Evolutionary conservation across 1,140 invertebrate genomes (phyloP), one percentile per base, ranked within the genome.

Genomic region (Leucophenga varia): DNA sequence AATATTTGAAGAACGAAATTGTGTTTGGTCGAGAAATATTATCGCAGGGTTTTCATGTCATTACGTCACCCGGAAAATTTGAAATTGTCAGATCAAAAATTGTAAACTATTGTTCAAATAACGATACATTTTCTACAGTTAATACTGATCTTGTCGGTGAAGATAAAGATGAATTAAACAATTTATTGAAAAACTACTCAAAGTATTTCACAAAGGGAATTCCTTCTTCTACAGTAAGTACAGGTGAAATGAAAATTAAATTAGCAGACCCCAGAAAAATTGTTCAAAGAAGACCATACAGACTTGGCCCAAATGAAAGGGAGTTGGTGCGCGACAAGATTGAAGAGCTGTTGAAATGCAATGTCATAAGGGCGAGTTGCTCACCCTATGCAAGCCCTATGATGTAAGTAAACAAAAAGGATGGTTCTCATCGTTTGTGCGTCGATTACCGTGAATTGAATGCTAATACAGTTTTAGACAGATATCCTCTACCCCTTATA

Each of bases 161-260:
- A 32, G 49, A 51, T 28, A 37, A 22, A 46, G 43, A 46, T 28
- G 34, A 42, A 35, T 51, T 46, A 42, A 18, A 39, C 20, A 13
- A 12, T 25, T 38, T 52, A 32, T 21, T 52, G 17, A 17, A 30
- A 51, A 45, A 47, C n/a, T 47, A 43, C 17, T 47, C 49, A 35
- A 41, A 38, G 35, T 47, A 22, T 35, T 48, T 53, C 31, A 47
- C 32, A 9, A 32, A 47, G 6, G 6, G 45, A 16, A 47, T 30
- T 34, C 45, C 20, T 31, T 12, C 20, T 40, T 19, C 22, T 41
- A 32, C 40, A 43, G 37, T 43, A 41, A 49, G 36, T 31, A 41
- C 36, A n/a, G 53, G 44, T 30, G 19, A 55, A 52, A 44, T 55
- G 25, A 42, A 52, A 52, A 52, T 42, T 52, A 48, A 43, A 36